A percentile compares a stretch with the other conserved stretches of the same genome.
Conservation (phyloP, 2,888 invertebrate genomes). For the Zygothrica quintamaculata region DNA sequence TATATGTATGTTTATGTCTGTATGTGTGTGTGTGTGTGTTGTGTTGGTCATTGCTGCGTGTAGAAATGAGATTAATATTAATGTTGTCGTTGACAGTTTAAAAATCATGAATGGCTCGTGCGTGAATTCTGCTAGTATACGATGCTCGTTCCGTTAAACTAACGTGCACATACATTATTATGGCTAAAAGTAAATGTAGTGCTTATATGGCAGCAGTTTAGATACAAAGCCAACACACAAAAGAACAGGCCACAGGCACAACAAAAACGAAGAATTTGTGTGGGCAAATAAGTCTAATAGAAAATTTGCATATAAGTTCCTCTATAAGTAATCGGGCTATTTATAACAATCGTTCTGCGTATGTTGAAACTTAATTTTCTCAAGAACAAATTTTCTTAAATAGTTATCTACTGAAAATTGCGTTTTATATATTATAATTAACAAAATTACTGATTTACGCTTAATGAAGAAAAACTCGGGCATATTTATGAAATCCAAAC, state of each 20-base stretch:
- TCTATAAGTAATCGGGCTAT: neutral
- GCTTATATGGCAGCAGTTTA: slow-evolving; percentile 27
- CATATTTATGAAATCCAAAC: too few species aligned
- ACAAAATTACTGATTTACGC: too few species aligned
- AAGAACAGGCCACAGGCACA: slow-evolving; percentile 8
- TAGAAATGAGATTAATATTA: slow-evolving; percentile 61
- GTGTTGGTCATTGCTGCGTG: slow-evolving; percentile 17
- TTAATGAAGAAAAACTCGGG: too few species aligned
- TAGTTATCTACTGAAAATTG: too few species aligned
- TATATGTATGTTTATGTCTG: neutral
- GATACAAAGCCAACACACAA: slow-evolving; percentile 19
- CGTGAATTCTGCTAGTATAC: slow-evolving; percentile 20
- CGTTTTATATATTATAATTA: too few species aligned
- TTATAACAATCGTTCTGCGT: too few species aligned
- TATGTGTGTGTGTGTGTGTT: slow-evolving; percentile 11
- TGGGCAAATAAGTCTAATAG: slow-evolving; percentile 15
- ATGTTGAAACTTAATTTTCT: too few species aligned
- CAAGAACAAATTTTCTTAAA: too few species aligned
- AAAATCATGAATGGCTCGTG: slow-evolving; percentile 65
- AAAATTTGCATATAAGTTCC: slow-evolving; percentile 29
- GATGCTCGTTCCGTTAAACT: slow-evolving; percentile 5
- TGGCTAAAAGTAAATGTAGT: slow-evolving; percentile 25
- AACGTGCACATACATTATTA: slow-evolving; percentile 13
- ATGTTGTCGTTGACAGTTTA: slow-evolving; percentile 73
- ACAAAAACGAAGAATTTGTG: slow-evolving; percentile 22